Conservation (phyloP, 2,888 invertebrate species). For the Holacanthella duospinosa region DNA sequence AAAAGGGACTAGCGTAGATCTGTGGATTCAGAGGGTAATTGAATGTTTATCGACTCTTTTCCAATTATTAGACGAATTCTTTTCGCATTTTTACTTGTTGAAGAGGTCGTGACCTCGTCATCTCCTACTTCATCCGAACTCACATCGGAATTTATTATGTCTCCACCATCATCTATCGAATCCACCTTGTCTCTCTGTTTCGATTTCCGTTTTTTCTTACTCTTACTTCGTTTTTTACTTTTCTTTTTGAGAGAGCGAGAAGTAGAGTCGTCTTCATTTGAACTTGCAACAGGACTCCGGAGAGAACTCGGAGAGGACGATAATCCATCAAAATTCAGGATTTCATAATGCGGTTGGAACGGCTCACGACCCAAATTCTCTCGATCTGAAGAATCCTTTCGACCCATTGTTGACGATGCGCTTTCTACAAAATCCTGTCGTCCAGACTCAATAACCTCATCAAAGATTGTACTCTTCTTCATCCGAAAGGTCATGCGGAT, state of each 20-base stretch:
- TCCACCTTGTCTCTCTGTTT: constrained; percentile 41
- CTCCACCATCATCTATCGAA: constrained; percentile 7
- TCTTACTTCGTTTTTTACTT: constrained; percentile 31
- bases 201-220: constrained; percentile 27
- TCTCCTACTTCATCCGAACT: background rate
- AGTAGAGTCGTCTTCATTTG: constrained; percentile 14
- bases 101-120: constrained; percentile 4
- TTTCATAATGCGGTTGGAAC: constrained; percentile 31
- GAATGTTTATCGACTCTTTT: too few relatives aligned
- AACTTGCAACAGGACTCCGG: constrained; percentile 15
- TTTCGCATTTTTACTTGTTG: constrained; percentile 44
- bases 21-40: too few relatives aligned
- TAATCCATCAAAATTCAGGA: constrained; percentile 26
- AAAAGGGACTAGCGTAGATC: too few relatives aligned
- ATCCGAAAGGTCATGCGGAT: constrained; percentile 60
- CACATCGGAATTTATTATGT: too few relatives aligned
- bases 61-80: constrained; percentile 76
- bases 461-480: constrained; percentile 74
- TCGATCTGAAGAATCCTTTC: constrained; percentile 22
- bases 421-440: constrained; percentile 15
- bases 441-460: constrained; percentile 73
- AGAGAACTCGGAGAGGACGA: constrained; percentile 16
- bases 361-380: constrained; percentile 11
- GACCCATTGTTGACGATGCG: constrained; percentile 1
- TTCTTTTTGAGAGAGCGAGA: constrained; percentile 20